Base-by-base conservation (phyloP, 2,113 vertebrate genomes). In the Kryptolebias marmoratus region DNA sequence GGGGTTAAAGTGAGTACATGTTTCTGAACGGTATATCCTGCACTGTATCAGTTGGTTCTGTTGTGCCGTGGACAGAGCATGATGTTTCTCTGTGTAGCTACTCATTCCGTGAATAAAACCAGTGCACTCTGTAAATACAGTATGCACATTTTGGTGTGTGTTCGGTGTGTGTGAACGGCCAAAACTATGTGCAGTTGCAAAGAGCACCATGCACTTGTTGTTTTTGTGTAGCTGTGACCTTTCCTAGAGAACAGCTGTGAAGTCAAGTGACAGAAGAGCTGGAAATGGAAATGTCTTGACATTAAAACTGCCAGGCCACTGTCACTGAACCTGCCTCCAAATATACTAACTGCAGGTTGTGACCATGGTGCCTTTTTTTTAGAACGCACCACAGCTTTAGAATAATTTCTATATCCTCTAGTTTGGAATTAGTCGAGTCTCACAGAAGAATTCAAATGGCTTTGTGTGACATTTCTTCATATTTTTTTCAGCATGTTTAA, bases 271-370 rank as follows among this genome's bases (percentile, higher is more conserved):
- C 82, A 82, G 53, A 67, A 52, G 57, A 68, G 55, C 64, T 58
- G 68, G 52, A 73, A 73, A 73, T 45, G 52, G 56, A 84, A 82
- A 88, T 85, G 82, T 77, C 71, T 63, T 87, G 80, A 82, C 80
- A 83, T 85, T 84, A 82, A 79, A 81, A 77, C 42, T 74, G 73
- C 15, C 48, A 64, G 58, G 71, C 54, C 49, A 47, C 62, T 70
- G 68, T 73, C 66, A 72, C 55, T 44, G 62, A 81, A 13, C 48
- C 58, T 4, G 61, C 53, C 22, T 61, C 32, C 45, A 70, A 28
- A 67, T 42, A 28, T 15, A 64, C 56, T 13, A 63, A 57, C 22
- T 63, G 45, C 39, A 27, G 36, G 3, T 52, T 61, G 52, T 53
- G 27, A 30, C 27, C 1, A 7, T 4, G n/a, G 11, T 36, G 14